Conservation (phyloP, 2,888 invertebrate species). For the Agapetus fuscipes region DNA sequence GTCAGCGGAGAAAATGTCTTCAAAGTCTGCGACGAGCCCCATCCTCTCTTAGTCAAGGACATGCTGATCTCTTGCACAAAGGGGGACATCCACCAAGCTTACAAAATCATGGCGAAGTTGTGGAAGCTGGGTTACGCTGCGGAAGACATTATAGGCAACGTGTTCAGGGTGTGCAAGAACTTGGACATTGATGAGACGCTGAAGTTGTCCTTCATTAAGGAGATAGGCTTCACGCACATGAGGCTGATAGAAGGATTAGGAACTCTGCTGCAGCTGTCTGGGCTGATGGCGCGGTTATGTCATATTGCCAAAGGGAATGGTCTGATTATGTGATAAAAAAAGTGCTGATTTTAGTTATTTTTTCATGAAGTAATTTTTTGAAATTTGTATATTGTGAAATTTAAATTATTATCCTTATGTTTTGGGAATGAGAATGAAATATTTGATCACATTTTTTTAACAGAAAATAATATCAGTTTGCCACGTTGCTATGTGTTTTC, state of each 20-base stretch:
- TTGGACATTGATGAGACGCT: constrained; percentile 70
- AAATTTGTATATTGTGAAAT: too few relatives aligned
- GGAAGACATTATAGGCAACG: constrained; percentile 92
- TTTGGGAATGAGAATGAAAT: too few relatives aligned
- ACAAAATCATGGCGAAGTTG: constrained; percentile 75
- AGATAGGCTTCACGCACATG: constrained; percentile 87
- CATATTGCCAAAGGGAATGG: constrained; percentile 28
- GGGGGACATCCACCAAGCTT: constrained; percentile 78
- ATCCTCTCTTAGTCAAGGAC: constrained; percentile 83
- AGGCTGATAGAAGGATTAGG: constrained; percentile 82
- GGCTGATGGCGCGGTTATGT: constrained; percentile 77
- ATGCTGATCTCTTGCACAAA: constrained; percentile 80
- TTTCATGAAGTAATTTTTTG: too few relatives aligned
- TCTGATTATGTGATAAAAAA: too few relatives aligned
- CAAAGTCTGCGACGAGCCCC: constrained; percentile 98
- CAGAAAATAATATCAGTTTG: too few relatives aligned
- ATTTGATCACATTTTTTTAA: too few relatives aligned
- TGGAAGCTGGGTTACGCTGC: constrained; percentile 93
- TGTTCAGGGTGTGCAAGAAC: constrained; percentile 89
- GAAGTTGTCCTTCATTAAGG: constrained; percentile 78
- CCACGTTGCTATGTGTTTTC: too few relatives aligned
- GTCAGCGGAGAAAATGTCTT: constrained; percentile 94
- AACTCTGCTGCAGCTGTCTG: constrained; percentile 84
- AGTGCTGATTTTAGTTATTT: too few relatives aligned
- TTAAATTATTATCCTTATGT: too few relatives aligned